phyloP scores from a whole-genome alignment of 2,888 invertebrate genomes.

The Polyploca ridens region DNA sequence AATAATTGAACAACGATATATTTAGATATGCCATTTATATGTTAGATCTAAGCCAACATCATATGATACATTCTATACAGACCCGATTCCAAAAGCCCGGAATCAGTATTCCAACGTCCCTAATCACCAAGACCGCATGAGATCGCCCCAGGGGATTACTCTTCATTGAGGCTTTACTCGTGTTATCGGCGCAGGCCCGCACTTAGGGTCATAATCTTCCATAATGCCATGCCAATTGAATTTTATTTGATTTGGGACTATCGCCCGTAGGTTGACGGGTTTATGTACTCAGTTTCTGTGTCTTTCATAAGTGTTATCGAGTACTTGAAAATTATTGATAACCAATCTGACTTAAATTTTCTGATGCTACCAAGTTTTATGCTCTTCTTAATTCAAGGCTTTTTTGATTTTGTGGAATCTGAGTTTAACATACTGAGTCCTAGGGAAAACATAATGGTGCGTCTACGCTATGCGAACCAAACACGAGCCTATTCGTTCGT shows the following conservation, averaged over 20 bases:
- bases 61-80: not conserved
- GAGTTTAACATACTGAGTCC: too few species aligned
- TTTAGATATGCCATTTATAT: too few species aligned
- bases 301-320: not conserved
- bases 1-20: too few species aligned
- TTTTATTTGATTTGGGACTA: conserved; percentile 5
- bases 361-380: too few species aligned
- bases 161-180: conserved; percentile 1
- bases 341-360: too few species aligned
- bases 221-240: not conserved
- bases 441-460: too few species aligned
- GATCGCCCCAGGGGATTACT: not conserved
- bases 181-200: not conserved
- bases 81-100: not conserved
- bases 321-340: too few species aligned
- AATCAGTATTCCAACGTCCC: not conserved
- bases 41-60: too few species aligned
- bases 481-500: too few species aligned
- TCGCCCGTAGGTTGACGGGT: not conserved
- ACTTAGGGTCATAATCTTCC: not conserved
- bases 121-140: not conserved
- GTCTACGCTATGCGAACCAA: too few species aligned
- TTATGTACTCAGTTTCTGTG: not conserved
- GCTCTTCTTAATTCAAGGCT: too few species aligned
- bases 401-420: too few species aligned